Conservation (phyloP, 2,888 invertebrate species). For the Chrysodeixis includens region DNA sequence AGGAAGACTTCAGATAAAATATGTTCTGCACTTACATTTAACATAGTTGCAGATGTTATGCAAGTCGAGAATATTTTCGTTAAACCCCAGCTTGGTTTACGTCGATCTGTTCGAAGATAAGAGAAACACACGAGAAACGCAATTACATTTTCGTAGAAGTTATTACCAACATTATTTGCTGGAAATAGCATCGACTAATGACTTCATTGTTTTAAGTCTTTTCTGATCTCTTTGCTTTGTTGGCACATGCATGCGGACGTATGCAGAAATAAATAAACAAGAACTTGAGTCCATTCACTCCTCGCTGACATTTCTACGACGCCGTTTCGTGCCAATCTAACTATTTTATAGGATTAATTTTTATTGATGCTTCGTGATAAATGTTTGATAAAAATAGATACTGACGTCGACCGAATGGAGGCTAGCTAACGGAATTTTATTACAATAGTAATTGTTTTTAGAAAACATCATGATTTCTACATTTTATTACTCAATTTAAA, state of each 20-base stretch:
- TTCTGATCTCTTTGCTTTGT: conserved; percentile 76
- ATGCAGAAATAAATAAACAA: conserved; percentile 83
- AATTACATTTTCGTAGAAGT: conserved; percentile 57
- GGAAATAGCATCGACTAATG: conserved; percentile 72
- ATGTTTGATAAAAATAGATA: conserved; percentile 58
- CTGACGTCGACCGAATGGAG: conserved; percentile 23
- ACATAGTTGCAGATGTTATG: conserved; percentile 2
- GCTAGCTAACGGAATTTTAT: conserved; percentile 25
- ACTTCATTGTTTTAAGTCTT: conserved; percentile 76
- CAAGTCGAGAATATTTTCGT: conserved; percentile 25
- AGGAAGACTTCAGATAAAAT: conserved; percentile 37
- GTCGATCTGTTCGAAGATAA: conserved; percentile 36
- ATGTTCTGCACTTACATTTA: conserved; percentile 31
- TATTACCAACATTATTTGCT: conserved; percentile 61
- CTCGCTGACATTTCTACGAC: conserved; percentile 84
- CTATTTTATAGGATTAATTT: conserved; percentile 71
- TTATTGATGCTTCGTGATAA: conserved; percentile 63
- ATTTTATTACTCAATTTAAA: conserved; percentile 1
- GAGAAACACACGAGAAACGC: conserved; percentile 45
- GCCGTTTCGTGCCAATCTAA: conserved; percentile 78
- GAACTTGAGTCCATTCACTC: conserved; percentile 86
- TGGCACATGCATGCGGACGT: conserved; percentile 86
- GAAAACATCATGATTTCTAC: background rate
- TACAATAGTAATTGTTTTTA: conserved; percentile 6
- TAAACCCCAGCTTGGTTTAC: conserved; percentile 16